Conservation (phyloP, 2,888 invertebrate species). For the Lamellibrachia columna region DNA sequence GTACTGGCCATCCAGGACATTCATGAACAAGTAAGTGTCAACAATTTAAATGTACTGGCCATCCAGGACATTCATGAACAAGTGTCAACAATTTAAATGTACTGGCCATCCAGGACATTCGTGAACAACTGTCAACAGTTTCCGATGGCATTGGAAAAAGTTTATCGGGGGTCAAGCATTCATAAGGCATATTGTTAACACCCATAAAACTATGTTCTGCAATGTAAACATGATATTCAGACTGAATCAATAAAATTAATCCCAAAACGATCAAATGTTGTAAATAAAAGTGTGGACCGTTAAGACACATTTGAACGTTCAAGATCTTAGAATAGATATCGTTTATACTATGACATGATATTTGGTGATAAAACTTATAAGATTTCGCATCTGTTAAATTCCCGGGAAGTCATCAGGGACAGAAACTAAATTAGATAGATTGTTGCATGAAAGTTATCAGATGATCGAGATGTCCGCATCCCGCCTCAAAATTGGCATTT, state of each 20-base stretch:
- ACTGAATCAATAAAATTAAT: too few relatives aligned
- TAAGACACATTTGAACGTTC: not conserved
- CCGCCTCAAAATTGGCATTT: not conserved
- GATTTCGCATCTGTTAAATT: not conserved
- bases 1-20: not conserved
- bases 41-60: not conserved
- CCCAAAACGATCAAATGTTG: too few relatives aligned
- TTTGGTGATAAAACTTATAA: not conserved
- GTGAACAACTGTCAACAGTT: not conserved
- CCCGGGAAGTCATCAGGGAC: not conserved
- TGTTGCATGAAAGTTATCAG: not conserved
- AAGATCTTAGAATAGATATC: not conserved
- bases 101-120: not conserved
- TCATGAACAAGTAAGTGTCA: not conserved
- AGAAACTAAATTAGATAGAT: not conserved
- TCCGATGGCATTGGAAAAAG: not conserved
- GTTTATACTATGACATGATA: not conserved
- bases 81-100: not conserved
- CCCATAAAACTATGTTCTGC: not conserved
- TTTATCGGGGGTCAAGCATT: not conserved
- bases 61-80: not conserved
- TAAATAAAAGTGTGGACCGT: not conserved
- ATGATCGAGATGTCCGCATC: not conserved
- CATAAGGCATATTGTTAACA: not conserved
- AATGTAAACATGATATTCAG: too few relatives aligned